Evolutionary conservation across 2,113 vertebrate species (phyloP), one percentile per base, ranked within the genome.

Genomic region (Dasyprocta punctata): DNA sequence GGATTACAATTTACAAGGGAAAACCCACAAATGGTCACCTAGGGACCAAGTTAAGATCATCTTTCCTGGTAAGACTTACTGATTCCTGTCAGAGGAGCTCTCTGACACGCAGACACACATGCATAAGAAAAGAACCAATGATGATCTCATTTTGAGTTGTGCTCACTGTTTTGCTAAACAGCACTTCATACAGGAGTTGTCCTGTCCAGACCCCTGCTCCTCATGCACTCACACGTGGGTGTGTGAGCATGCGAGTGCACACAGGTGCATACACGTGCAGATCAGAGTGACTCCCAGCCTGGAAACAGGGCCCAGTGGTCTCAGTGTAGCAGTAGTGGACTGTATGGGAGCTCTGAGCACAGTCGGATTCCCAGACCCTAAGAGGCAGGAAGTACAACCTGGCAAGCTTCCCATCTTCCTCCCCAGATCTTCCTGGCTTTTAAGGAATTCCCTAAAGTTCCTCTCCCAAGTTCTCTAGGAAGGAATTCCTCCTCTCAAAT

Each of bases 251-350:
- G 5, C 0, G 0, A 12, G 69, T 0, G 13, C n/a, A n/a, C 11
- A 6, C 0, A 28, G 3, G 24, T 3, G 11, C 3, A 65, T 5
- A 49, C 1, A 2, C 4, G 3, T 0, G n/a, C 41, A 36, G 1
- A 49, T 49, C 60, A 7, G 36, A 84, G 8, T 12, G 78, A 30
- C 56, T 49, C 36, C 60, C 20, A 4, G 44, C 16, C 65, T 61
- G 60, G 44, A 44, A 61, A 78, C 9, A 71, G 1, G 1, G 33
- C 41, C 20, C 47, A 56, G 65, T 9, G 5, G 12, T 13, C 80
- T 92, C 44, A 4, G 7, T 4, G 8, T 1, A 47, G 13, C 54
- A 17, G 71, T 13, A 1, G 17, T 61, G 78, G 28, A 9, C 73
- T 86, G 56, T 28, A 12, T 12, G 52, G n/a, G 60, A 54, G 11